Percentiles rank a stretch among this genome's conserved stretches.
These are phyloP conservation scores for Scaptomyza hsui DNA, from an alignment of 1,140 invertebrate genomes.

Conservation along the genomic window DNA sequence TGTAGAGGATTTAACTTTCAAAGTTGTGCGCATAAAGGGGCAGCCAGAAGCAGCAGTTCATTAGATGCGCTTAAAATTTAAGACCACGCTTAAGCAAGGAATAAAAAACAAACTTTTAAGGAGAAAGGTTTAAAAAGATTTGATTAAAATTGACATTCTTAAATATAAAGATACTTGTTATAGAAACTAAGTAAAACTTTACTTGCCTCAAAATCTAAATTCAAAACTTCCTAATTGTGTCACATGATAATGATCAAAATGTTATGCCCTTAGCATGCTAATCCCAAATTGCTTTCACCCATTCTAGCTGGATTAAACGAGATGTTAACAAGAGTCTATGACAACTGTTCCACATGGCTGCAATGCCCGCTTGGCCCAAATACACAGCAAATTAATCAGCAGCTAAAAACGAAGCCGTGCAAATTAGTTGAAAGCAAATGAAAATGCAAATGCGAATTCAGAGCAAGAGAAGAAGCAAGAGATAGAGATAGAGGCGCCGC, in stretches of 20 bases:
- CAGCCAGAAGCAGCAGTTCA: neutral
- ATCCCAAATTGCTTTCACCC: conserved; percentile 10
- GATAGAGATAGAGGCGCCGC: conserved; percentile 11
- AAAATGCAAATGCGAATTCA: conserved; percentile 46
- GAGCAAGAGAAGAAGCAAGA: neutral
- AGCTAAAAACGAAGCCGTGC: conserved; percentile 43
- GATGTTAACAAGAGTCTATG: conserved; percentile 6
- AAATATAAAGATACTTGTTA: too few relatives aligned
- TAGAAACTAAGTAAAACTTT: too few relatives aligned
- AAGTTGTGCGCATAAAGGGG: neutral
- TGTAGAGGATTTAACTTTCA: conserved; percentile 17
- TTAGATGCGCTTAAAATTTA: neutral
- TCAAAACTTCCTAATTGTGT: conserved; percentile 13
- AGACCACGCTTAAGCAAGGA: neutral
- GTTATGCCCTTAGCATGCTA: neutral
- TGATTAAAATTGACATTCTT: too few relatives aligned
- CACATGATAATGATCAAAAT: neutral
- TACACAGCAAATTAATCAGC: conserved; percentile 69
- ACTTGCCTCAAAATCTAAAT: too few relatives aligned
- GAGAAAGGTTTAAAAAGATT: too few relatives aligned
- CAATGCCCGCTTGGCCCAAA: conserved; percentile 62
- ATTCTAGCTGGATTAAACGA: neutral
- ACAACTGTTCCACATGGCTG: conserved; percentile 20
- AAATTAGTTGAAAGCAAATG: conserved; percentile 77
- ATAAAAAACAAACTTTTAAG: neutral